Conservation (phyloP, 2,888 invertebrate genomes). For the Acleris emargana region DNA sequence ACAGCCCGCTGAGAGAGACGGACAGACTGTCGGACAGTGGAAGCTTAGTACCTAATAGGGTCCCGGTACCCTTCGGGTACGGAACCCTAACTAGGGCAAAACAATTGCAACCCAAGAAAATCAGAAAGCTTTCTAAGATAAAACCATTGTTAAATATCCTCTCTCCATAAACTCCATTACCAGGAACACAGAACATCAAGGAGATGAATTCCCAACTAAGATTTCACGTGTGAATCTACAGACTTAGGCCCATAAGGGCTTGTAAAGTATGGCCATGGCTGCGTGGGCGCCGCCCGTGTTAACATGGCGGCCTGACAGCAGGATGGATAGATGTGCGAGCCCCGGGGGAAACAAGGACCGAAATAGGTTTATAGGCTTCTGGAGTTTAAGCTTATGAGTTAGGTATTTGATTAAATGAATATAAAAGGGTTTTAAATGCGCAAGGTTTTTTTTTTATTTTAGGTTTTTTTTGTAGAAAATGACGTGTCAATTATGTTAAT, state of each 20-base stretch:
- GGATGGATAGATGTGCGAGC: conserved; percentile 27
- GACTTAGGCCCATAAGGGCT: conserved; percentile 16
- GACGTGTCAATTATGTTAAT: no score
- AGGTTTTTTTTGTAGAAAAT: no score
- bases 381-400: not conserved
- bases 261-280: conserved; percentile 16
- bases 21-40: no score
- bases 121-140: no score
- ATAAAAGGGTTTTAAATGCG: no score
- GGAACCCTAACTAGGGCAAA: no score
- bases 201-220: conserved; percentile 2
- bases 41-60: no score
- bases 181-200: not conserved
- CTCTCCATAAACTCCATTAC: not conserved
- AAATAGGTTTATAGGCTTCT: conserved; percentile 10
- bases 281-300: conserved; percentile 27
- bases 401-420: not conserved
- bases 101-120: no score
- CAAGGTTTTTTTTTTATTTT: no score
- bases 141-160: no score
- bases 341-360: conserved; percentile 15
- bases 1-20: no score
- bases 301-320: conserved; percentile 26
- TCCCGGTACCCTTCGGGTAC: no score
- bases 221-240: conserved; percentile 28